Base-by-base conservation (phyloP, 2,113 vertebrate species). In the Uria lomvia region DNA sequence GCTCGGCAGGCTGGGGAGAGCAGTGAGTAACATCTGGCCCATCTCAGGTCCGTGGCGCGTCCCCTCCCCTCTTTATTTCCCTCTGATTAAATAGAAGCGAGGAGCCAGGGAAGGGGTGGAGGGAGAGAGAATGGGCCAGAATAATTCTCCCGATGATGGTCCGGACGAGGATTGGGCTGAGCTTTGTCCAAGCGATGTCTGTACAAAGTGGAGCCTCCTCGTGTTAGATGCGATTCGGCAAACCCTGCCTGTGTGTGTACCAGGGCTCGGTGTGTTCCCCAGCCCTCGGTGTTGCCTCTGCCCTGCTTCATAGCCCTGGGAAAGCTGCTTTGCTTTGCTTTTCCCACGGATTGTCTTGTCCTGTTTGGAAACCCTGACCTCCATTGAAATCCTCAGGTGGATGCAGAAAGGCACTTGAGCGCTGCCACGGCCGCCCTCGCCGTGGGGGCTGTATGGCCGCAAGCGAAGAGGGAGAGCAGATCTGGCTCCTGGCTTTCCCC, bases 381-480 rank as follows among this genome's bases (percentile, higher is more conserved):
- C n/a, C 15, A 1, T 14, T 8, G 36, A 49, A 21, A 53, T 13
- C 13, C 14, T 38, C 38, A 22, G 12, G 40, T 53, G 32, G 7
- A 0, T 1, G 11, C 26, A 26, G 30, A 45, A 78, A 11, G 53
- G 59, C 29, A 5, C 4, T 4, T 7, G 30, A 15, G 5, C 32
- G 34, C 36, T 62, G 59, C 55, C 36, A 2, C 6, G 29, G 58
- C 53, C 26, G 8, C 36, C 11, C 38, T 23, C 0, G 3, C 27
- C 29, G 2, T 2, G 5, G 45, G 21, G 16, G n/a, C 38, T 59
- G 12, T 8, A 0, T 2, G 6, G 58, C 43, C 38, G 47, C 0
- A 2, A 34, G 12, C 14, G 26, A 12, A 6, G 8, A 6, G 53
- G 16, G 29, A 49, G 34, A 66, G 12, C n/a, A 47, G 34, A 12